Evolutionary conservation across 2,797 vertebrate species (phyloP).

Genomic region (Xenentodon cancila): DNA sequence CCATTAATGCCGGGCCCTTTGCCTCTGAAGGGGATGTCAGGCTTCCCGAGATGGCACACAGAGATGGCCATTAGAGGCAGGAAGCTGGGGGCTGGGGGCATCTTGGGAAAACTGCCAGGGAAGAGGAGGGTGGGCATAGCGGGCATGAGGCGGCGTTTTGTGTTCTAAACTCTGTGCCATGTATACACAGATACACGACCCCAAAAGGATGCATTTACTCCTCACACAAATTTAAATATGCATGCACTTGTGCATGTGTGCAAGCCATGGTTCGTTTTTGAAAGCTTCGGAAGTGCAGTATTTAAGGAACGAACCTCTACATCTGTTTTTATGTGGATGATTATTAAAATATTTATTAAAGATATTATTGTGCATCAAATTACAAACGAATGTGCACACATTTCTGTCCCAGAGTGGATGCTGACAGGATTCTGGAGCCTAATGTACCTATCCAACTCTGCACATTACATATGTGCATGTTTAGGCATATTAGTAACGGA

Average conservation of each 20-base stretch:
- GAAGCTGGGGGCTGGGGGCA: slow-evolving; percentile 80
- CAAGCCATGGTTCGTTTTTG: too few species aligned
- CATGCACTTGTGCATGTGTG: slow-evolving; percentile 12
- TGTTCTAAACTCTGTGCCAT: slow-evolving; percentile 44
- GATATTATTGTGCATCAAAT: too few species aligned
- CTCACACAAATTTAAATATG: slow-evolving; percentile 23
- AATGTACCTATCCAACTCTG: too few species aligned
- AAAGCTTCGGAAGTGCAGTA: too few species aligned
- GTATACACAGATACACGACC: slow-evolving; percentile 47
- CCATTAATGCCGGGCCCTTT: slow-evolving; percentile 81
- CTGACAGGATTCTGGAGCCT: too few species aligned
- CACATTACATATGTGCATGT: too few species aligned
- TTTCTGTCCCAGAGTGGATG: too few species aligned
- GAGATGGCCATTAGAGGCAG: slow-evolving; percentile 83
- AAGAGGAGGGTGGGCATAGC: slow-evolving; percentile 45
- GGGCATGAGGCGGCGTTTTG: slow-evolving; percentile 69
- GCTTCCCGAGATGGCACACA: slow-evolving; percentile 83
- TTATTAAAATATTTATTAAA: too few species aligned
- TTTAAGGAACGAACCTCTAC: too few species aligned
- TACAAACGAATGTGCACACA: too few species aligned
- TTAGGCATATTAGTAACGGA: too few species aligned
- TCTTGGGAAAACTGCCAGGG: slow-evolving; percentile 73
- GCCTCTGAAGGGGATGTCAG: slow-evolving; percentile 81
- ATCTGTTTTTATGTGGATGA: too few species aligned
- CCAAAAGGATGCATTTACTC: slow-evolving; percentile 60